A percentile compares a stretch with the other conserved stretches of the same genome.
These are phyloP conservation scores for Machimus atricapillus DNA, from an alignment of 2,888 invertebrate species.

Conservation along the genomic window DNA sequence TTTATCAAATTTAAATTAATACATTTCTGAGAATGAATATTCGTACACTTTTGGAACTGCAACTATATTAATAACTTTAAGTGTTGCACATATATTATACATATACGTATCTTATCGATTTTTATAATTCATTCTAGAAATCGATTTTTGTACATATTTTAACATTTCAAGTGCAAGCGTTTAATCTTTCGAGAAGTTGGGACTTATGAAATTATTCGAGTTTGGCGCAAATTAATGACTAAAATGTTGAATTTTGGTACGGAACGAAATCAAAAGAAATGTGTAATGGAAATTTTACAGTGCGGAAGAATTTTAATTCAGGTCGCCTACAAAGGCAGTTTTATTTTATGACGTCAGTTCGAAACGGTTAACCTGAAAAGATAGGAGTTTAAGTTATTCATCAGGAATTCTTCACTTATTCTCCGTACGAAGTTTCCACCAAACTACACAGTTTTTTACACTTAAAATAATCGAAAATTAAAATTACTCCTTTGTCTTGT, in stretches of 20 bases:
- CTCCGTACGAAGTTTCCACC: neutral
- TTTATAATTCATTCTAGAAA: too few species aligned
- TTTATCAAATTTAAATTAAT: too few species aligned
- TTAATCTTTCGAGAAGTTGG: neutral
- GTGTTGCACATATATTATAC: too few species aligned
- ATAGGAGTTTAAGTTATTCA: neutral
- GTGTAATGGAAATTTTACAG: neutral
- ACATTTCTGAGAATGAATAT: too few species aligned
- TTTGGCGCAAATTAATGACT: neutral
- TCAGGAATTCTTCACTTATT: neutral
- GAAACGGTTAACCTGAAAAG: neutral
- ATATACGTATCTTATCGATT: too few species aligned
- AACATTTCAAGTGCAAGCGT: neutral
- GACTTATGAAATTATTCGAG: neutral
- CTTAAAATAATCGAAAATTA: neutral
- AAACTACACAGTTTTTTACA: neutral
- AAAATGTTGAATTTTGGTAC: neutral
- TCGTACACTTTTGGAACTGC: too few species aligned
- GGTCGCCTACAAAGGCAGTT: neutral
- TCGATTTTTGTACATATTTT: too few species aligned
- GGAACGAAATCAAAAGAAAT: neutral
- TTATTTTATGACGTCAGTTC: neutral
- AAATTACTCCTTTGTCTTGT: neutral
- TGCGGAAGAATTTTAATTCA: neutral
- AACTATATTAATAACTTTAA: too few species aligned